Conservation (phyloP, 2,113 vertebrate genomes). For the Hydrochoerus hydrochaeris region DNA sequence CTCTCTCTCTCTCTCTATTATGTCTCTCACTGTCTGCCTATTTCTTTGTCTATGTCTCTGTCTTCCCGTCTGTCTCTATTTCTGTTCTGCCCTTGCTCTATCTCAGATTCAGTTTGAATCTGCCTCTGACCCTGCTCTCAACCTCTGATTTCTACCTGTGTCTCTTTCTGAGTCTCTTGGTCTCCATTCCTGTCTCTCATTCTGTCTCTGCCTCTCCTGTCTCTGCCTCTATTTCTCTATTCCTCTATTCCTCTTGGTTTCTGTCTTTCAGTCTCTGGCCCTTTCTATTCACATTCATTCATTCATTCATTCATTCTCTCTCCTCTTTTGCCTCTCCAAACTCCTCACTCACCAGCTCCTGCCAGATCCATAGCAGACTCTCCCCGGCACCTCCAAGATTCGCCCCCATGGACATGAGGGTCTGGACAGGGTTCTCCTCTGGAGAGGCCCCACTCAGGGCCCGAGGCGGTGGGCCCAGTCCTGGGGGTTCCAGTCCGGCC, state of each 20-base stretch:
- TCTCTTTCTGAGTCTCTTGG: not conserved
- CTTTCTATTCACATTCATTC: not conserved
- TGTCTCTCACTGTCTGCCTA: not conserved
- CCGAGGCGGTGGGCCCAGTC: conserved; percentile 7
- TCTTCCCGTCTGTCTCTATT: not conserved
- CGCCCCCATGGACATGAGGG: not conserved
- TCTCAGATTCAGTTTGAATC: not conserved
- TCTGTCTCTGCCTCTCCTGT: not conserved
- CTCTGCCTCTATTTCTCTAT: not conserved
- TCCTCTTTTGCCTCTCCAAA: not conserved
- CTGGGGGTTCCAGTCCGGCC: conserved; percentile 34
- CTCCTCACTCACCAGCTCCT: conserved; percentile 77
- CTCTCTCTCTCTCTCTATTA: not conserved
- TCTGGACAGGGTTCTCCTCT: not conserved
- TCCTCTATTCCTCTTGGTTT: not conserved
- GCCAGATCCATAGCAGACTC: conserved; percentile 70
- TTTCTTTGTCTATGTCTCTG: not conserved
- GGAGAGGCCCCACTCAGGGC: not conserved
- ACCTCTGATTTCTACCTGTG: not conserved
- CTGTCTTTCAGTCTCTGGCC: not conserved
- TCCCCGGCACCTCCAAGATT: not conserved
- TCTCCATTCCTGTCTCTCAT: not conserved
- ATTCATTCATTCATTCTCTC: not conserved
- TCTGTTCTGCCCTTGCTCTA: not conserved
- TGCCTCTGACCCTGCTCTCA: not conserved